A percentile compares a stretch with the other conserved stretches of the same genome.
Evolutionary conservation across 2,113 vertebrate species (phyloP).

Genomic region (Gambusia affinis): DNA sequence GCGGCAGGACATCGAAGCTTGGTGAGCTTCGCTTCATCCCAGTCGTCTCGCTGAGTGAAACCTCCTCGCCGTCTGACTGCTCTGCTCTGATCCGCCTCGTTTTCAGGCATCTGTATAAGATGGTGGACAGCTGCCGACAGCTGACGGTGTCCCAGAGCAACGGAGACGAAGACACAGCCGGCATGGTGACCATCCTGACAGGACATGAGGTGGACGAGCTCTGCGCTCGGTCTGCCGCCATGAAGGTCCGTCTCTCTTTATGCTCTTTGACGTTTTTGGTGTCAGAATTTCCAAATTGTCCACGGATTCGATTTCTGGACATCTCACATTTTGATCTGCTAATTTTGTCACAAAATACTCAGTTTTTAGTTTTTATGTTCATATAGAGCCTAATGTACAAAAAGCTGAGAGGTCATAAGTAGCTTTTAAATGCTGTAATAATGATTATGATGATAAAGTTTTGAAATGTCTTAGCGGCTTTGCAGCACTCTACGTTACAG

Average conservation of each 20-base stretch:
- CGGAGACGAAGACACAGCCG: conserved; percentile 90
- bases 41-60: accelerated
- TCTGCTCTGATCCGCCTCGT: background rate
- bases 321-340: too few relatives aligned
- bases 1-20: conserved; percentile 92
- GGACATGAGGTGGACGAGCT: conserved; percentile 86
- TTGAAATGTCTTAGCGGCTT: too few relatives aligned
- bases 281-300: background rate
- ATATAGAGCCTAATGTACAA: too few relatives aligned
- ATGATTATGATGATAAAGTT: too few relatives aligned
- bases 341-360: too few relatives aligned
- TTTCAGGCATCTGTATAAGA: conserved; percentile 93
- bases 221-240: conserved; percentile 78
- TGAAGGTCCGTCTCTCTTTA: conserved; percentile 85
- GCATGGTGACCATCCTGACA: conserved; percentile 96
- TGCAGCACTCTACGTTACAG: too few relatives aligned
- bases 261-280: background rate
- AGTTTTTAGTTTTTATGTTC: too few relatives aligned
- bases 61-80: background rate
- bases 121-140: conserved; percentile 96
- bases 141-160: conserved; percentile 90
- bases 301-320: too few relatives aligned
- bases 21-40: conserved; percentile 73
- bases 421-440: too few relatives aligned
- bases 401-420: too few relatives aligned